Evolutionary conservation across 2,797 vertebrate genomes (phyloP).

Genomic region (Hipposideros larvatus): DNA sequence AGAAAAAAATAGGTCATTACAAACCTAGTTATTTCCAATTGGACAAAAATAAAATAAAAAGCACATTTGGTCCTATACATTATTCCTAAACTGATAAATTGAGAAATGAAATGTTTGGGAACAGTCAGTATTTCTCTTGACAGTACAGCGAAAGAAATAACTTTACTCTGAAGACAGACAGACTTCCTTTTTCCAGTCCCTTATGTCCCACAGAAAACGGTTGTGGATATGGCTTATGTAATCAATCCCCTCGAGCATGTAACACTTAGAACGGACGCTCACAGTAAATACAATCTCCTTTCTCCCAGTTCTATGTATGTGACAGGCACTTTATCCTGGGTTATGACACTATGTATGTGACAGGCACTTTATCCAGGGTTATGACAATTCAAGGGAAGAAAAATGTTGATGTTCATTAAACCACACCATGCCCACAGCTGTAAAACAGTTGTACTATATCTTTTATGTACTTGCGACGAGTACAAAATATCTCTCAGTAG

Average conservation of each 20-base stretch:
- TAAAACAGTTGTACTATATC: neutral
- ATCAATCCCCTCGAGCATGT: neutral
- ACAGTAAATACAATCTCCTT: neutral
- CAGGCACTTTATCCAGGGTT: neutral
- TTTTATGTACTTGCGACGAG: neutral
- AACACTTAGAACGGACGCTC: neutral
- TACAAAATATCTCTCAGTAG: neutral
- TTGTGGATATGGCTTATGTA: neutral
- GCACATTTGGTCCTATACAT: neutral
- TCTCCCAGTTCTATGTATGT: neutral
- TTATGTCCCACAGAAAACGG: neutral
- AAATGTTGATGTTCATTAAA: constrained; percentile 33
- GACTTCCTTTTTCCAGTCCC: neutral
- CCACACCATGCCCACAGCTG: neutral
- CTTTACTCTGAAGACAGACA: neutral
- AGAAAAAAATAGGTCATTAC: neutral
- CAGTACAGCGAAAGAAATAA: neutral
- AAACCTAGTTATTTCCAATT: neutral
- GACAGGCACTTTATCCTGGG: neutral
- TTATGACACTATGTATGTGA: neutral
- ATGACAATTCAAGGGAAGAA: neutral
- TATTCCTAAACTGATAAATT: neutral
- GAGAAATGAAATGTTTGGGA: neutral
- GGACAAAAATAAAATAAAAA: neutral
- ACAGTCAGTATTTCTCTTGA: neutral